These are phyloP conservation scores for Malurus elegans DNA, from an alignment of 2,113 vertebrate species.

Conservation along the genomic window DNA sequence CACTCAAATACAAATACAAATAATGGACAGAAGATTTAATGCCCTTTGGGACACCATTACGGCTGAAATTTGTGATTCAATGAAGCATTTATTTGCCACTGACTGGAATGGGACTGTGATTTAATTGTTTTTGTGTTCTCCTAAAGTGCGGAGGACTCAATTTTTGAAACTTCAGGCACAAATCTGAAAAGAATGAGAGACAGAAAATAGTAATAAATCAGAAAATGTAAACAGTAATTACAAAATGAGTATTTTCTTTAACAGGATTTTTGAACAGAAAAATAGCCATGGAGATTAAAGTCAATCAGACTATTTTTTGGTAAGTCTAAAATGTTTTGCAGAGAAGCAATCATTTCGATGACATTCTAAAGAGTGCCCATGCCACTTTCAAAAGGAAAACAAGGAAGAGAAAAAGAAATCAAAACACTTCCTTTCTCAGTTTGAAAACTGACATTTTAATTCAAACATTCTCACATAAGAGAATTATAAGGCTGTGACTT, in stretches of 20 bases:
- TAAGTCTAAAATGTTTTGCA: neutral
- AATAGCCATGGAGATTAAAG: neutral
- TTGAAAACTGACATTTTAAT: conserved; percentile 19
- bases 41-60: neutral
- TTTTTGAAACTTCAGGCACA: neutral
- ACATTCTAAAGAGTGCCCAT: neutral
- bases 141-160: neutral
- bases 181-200: neutral
- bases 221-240: neutral
- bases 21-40: neutral
- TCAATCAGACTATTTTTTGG: neutral
- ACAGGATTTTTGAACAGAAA: neutral
- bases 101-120: neutral
- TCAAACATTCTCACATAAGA: conserved; percentile 7
- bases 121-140: neutral
- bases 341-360: neutral
- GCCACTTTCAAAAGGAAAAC: conserved; percentile 1
- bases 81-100: neutral
- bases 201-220: neutral
- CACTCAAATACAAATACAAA: neutral
- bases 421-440: neutral
- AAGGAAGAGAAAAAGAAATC: neutral
- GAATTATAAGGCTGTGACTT: neutral
- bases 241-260: neutral
- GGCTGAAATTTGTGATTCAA: neutral